Evolutionary conservation across 2,888 invertebrate genomes (phyloP), one percentile per base, ranked within the genome.

Genomic region (Sicus ferrugineus): DNA sequence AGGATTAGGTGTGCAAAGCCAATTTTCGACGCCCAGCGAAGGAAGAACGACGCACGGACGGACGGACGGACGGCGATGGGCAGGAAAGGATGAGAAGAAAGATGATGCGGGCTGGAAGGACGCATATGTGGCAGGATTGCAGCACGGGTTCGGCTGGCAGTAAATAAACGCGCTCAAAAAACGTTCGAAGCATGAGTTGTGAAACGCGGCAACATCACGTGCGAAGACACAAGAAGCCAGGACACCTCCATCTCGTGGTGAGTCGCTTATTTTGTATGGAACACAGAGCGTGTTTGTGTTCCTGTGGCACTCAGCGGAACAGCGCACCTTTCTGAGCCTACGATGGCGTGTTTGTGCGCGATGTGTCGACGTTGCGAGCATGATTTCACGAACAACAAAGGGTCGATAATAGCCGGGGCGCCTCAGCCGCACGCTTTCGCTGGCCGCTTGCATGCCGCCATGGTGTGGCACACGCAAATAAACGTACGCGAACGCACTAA

Each of bases 121-220:
- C n/a, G 48, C 46, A 46, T 62, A 46, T 62, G 62, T 62, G 62
- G 46, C 46, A 46, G 62, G 62, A 62, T 62, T 62, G 46, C 26
- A 23, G 28, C 23, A 30, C n/a, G 30, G 26, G 26, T 58, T 30
- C 58, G 31, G n/a, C 30, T 48, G 67, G 65, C 23, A 61, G 31
- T 28, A 30, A 34, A 26, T 30, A 54, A 23, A 31, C 68, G 71
- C 72, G 69, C 72, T n/a, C n/a, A n/a, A n/a, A n/a, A n/a, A n/a
- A n/a, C n/a, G n/a, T n/a, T n/a, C n/a, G n/a, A 73, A 54, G 73
- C 67, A 62, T 62, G 62, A 62, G 62, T 62, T 62, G 62, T 42
- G 62, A 62, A 62, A 62, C 42, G 52, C 68, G 34, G 63, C 70
- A 72, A 71, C 67, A n/a, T n/a, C n/a, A n/a, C n/a, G n/a, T n/a